A percentile compares a stretch with the other conserved stretches of the same genome.
Evolutionary conservation across 2,888 invertebrate species (phyloP).

Genomic region (Andrena haemorrhoa): DNA sequence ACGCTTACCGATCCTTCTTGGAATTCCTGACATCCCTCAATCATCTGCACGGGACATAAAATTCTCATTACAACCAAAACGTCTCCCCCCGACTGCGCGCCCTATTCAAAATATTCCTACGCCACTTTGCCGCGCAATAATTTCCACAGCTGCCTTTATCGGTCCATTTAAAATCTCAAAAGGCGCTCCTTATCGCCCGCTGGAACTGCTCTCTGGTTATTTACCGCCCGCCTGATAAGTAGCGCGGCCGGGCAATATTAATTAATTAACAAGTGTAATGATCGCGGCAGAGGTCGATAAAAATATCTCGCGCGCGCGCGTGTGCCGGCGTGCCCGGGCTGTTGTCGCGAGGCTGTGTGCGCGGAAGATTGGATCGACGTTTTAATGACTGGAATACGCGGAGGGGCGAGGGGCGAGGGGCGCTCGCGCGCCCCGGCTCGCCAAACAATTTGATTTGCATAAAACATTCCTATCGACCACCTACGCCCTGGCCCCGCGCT

Average conservation of each 20-base stretch:
- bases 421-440: slow-evolving; percentile 40
- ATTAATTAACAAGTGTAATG: slow-evolving; percentile 57
- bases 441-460: slow-evolving; percentile 72
- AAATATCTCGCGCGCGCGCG: slow-evolving; percentile 29
- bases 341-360: slow-evolving; percentile 16
- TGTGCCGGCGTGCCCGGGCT: not conserved
- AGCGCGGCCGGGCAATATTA: slow-evolving; percentile 30
- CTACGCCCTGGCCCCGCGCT: slow-evolving; percentile 16
- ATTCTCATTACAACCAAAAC: not conserved
- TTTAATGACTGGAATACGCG: slow-evolving; percentile 62
- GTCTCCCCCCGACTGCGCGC: not conserved
- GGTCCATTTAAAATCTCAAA: slow-evolving; percentile 7
- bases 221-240: slow-evolving; percentile 23
- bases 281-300: slow-evolving; percentile 30
- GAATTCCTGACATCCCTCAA: not conserved
- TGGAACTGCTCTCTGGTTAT: slow-evolving; percentile 5
- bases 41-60: not conserved
- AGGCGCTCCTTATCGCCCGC: not conserved
- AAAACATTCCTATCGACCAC: slow-evolving; percentile 67
- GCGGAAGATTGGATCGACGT: slow-evolving; percentile 64
- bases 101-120: too few species aligned
- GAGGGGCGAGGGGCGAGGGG: slow-evolving; percentile 29
- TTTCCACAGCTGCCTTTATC: not conserved
- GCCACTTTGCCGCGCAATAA: not conserved
- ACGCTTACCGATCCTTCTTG: not conserved